A percentile compares a stretch with the other conserved stretches of the same genome.
These are phyloP conservation scores for Virgularia gustaviana DNA, from an alignment of 92 coral and sea anemone genomes.

Conservation along the genomic window DNA sequence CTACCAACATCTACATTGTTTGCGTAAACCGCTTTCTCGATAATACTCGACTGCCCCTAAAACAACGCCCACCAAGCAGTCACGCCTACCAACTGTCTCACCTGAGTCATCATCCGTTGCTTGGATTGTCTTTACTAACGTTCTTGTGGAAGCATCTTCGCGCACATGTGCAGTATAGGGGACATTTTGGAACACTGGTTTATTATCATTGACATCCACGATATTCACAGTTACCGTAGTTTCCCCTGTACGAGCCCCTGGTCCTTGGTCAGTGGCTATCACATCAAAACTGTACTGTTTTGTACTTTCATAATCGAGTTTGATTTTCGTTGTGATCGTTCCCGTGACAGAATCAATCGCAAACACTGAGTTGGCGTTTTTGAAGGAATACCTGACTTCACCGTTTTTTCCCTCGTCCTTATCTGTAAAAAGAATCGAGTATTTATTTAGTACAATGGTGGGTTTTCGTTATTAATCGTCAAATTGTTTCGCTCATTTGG, in stretches of 20 bases:
- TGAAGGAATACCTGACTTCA: slow-evolving; percentile 53
- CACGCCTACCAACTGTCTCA: not conserved
- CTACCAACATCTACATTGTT: too few species aligned
- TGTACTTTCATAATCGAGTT: slow-evolving; percentile 63
- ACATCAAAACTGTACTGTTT: slow-evolving; percentile 59
- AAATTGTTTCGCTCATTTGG: too few species aligned
- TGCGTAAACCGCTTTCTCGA: too few species aligned
- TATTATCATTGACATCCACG: slow-evolving; percentile 65
- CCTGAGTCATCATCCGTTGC: slow-evolving; percentile 70
- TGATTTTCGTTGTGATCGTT: slow-evolving; percentile 39
- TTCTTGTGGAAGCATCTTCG: slow-evolving; percentile 55
- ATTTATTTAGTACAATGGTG: not conserved
- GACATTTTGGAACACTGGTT: slow-evolving; percentile 61
- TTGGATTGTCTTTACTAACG: slow-evolving; percentile 54
- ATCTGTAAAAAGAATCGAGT: slow-evolving; percentile 43
- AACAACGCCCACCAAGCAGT: too few species aligned
- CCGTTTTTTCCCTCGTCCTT: slow-evolving; percentile 71
- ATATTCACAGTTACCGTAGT: slow-evolving; percentile 63
- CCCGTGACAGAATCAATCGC: slow-evolving; percentile 53
- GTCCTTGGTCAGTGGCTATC: slow-evolving; percentile 78
- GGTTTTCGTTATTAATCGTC: too few species aligned
- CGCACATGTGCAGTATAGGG: slow-evolving; percentile 55
- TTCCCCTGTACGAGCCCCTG: slow-evolving; percentile 41
- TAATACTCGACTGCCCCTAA: too few species aligned
- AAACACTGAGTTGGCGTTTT: slow-evolving; percentile 52